Conservation (phyloP, 2,888 invertebrate species). For the Pristionchus arcanus region DNA sequence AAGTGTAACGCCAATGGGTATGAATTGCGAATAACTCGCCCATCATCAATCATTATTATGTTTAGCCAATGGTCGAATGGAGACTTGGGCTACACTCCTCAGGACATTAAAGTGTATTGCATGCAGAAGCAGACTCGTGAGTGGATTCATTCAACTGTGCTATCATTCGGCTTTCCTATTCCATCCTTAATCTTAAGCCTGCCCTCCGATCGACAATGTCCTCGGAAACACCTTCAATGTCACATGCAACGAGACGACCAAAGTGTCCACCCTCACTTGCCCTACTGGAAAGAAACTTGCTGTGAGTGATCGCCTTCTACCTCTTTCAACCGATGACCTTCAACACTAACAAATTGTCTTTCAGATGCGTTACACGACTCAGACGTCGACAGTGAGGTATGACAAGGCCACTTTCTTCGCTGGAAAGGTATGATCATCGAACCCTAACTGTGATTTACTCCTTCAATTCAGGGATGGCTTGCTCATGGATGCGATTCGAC, state of each 20-base stretch:
- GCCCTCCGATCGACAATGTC: not conserved
- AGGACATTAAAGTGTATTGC: not conserved
- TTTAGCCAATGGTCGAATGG: not conserved
- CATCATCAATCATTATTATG: not conserved
- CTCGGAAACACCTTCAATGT: not conserved
- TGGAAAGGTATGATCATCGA: not conserved
- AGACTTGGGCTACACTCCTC: not conserved
- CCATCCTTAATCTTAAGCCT: not conserved
- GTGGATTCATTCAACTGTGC: not conserved
- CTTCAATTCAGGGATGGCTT: not conserved
- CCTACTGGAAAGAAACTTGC: not conserved
- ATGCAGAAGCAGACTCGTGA: not conserved
- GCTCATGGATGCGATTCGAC: not conserved
- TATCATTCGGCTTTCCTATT: too few relatives aligned
- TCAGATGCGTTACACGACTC: not conserved
- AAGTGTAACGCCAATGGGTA: not conserved
- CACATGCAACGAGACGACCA: not conserved
- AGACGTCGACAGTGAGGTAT: not conserved
- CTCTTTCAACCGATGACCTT: not conserved
- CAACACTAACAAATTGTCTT: not conserved
- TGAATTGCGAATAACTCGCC: not conserved
- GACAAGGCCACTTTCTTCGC: not conserved
- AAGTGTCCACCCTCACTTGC: not conserved
- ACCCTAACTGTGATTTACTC: not conserved
- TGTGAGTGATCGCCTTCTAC: not conserved